phyloP scores from a whole-genome alignment of 2,888 invertebrate species.

The Drosophila austrosaltans region DNA sequence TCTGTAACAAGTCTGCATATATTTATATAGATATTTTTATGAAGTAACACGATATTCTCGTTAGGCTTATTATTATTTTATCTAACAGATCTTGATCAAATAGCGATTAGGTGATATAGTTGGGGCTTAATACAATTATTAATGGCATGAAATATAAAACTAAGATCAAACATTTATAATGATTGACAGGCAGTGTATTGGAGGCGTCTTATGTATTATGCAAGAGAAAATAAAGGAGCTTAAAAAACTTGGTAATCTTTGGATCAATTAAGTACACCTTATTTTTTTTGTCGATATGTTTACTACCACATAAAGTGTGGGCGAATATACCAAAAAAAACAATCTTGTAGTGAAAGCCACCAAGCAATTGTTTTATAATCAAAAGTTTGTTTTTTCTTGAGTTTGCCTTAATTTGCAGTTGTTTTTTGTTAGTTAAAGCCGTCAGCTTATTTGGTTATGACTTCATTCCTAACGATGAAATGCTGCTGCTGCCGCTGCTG shows the following conservation, averaged over 20 bases:
- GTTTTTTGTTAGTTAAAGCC: slow-evolving; percentile 39
- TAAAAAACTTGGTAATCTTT: too few relatives aligned
- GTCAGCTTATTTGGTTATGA: slow-evolving; percentile 73
- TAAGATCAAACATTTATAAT: too few relatives aligned
- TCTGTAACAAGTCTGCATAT: not conserved
- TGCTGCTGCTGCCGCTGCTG: slow-evolving; percentile 30
- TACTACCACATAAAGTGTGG: too few relatives aligned
- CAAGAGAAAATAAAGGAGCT: too few relatives aligned
- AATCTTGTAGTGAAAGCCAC: not conserved
- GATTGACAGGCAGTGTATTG: too few relatives aligned
- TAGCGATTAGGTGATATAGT: not conserved
- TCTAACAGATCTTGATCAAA: slow-evolving; percentile 60
- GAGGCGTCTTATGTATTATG: too few relatives aligned
- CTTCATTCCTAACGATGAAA: slow-evolving; percentile 57
- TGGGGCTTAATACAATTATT: too few relatives aligned
- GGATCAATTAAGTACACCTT: too few relatives aligned
- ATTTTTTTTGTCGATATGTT: too few relatives aligned
- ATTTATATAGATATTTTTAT: slow-evolving; percentile 4
- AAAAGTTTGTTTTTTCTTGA: slow-evolving; percentile 41
- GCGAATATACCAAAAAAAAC: not conserved
- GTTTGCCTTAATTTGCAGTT: slow-evolving; percentile 22
- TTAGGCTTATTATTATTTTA: not conserved
- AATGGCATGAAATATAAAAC: too few relatives aligned
- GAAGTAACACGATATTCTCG: slow-evolving; percentile 2
- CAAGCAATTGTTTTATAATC: slow-evolving; percentile 42